Evolutionary conservation across 2,113 vertebrate genomes (phyloP), one percentile per base, ranked within the genome.

Genomic region (Boulengeromyrus knoepffleri): DNA sequence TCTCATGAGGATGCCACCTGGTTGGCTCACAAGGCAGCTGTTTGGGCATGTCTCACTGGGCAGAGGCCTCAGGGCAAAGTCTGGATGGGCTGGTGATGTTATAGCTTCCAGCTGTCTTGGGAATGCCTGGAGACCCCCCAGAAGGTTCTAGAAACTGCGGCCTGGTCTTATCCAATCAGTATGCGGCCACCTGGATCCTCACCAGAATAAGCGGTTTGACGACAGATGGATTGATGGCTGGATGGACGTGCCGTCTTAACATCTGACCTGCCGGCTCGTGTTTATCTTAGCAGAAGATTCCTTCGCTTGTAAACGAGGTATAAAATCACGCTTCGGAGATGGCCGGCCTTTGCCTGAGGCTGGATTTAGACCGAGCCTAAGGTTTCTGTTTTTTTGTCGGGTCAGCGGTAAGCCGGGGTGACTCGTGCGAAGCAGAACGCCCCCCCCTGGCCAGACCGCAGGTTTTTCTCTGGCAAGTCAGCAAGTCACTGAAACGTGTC

Each of bases 51-150:
- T 80, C 36, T 39, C 15, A 36, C 13, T 80, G 74, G 74, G 36
- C 31, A 80, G 36, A 80, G 36, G 17, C 74, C 74, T 12, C 36
- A 42, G 74, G 74, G 36, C 74, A 80, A 19, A 80, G 31, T 15
- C 31, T 39, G 74, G 31, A 80, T 2, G 2, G 74, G 5, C 74
- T 42, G 74, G 15, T 80, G 74, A 13, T 15, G 15, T 80, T 80
- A 80, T 80, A 80, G 31, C 74, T 80, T 80, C 74, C 74, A 80
- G 74, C 74, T 80, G 74, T 36, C 36, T 80, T 80, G 74, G 74
- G 74, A 80, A 80, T 42, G 74, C 36, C 74, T 80, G 74, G 74
- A 39, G 74, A 80, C 31, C 74, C 74, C 74, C 74, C 74, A 80
- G 74, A 42, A 39, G 36, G 74, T 39, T 17, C 36, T 42, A 42